A percentile compares a stretch with the other conserved stretches of the same genome.
These are phyloP conservation scores for Papilio glaucus DNA, from an alignment of 1,140 invertebrate genomes.

Conservation along the genomic window DNA sequence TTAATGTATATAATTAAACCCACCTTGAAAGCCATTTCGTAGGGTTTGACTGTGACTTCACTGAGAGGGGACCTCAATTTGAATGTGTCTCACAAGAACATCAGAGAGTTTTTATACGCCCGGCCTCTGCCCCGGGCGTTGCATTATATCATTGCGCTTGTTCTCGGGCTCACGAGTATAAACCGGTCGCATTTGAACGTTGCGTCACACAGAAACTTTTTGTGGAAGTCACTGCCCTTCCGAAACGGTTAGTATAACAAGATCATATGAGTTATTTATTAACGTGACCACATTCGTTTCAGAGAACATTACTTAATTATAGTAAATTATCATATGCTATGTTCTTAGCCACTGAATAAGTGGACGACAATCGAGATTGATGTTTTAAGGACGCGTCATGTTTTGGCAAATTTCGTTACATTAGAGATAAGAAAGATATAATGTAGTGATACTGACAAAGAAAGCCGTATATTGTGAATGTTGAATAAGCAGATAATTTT, in stretches of 20 bases:
- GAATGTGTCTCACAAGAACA: constrained; percentile 64
- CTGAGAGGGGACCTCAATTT: constrained; percentile 66
- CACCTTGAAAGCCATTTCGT: constrained; percentile 77
- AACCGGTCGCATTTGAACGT: constrained; percentile 33
- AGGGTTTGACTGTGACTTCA: constrained; percentile 58
- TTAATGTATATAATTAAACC: too few relatives aligned
- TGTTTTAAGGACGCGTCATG: too few relatives aligned
- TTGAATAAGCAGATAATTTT: too few relatives aligned
- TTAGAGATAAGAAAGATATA: too few relatives aligned
- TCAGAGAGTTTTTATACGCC: constrained; percentile 66
- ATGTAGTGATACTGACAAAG: too few relatives aligned
- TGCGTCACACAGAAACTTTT: constrained; percentile 23
- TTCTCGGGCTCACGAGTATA: constrained; percentile 24
- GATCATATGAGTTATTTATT: neutral
- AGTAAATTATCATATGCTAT: too few relatives aligned
- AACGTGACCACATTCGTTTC: neutral
- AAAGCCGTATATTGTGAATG: too few relatives aligned
- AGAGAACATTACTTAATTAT: too few relatives aligned
- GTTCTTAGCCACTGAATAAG: too few relatives aligned
- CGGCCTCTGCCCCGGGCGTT: constrained; percentile 55
- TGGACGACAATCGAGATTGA: too few relatives aligned
- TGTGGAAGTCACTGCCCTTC: constrained; percentile 24
- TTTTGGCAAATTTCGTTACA: too few relatives aligned
- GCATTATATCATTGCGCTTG: constrained; percentile 50
- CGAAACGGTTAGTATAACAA: constrained; percentile 34